Conservation (phyloP, 1,140 invertebrate genomes). For the Lineus longissimus region DNA sequence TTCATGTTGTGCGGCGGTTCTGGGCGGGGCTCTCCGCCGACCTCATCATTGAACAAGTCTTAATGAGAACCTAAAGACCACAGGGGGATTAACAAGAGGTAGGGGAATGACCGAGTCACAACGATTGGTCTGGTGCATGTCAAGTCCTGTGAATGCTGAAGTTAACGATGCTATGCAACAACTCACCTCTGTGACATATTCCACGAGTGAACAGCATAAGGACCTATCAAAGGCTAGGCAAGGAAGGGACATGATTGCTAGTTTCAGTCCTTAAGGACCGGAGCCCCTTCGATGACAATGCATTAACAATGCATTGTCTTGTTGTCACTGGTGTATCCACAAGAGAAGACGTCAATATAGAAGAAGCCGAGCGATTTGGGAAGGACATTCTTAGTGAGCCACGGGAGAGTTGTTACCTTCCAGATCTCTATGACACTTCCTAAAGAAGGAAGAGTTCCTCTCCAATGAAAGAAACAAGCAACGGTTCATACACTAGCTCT, state of each 20-base stretch:
- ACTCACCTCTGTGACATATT: conserved; percentile 14
- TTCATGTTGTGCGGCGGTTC: conserved; percentile 20
- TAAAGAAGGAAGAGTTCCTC: too few species aligned
- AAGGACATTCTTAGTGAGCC: too few species aligned
- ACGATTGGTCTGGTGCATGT: background rate
- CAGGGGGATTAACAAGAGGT: too few species aligned
- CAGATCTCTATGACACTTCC: too few species aligned
- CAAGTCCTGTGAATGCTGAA: background rate
- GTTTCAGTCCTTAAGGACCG: too few species aligned
- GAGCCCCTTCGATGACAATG: too few species aligned
- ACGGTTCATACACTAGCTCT: conserved; percentile 16
- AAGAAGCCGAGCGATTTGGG: too few species aligned
- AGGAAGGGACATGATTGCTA: too few species aligned
- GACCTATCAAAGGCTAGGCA: conserved; percentile 9
- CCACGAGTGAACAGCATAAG: conserved; percentile 27
- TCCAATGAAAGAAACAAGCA: conserved; percentile 19
- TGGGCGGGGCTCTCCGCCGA: background rate
- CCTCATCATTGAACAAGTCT: background rate
- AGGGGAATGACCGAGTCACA: background rate
- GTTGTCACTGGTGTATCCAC: too few species aligned
- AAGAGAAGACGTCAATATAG: too few species aligned
- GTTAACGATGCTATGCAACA: conserved; percentile 13
- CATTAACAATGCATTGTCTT: too few species aligned
- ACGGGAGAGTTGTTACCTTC: too few species aligned
- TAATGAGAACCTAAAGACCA: background rate